phyloP scores from a whole-genome alignment of 1,140 invertebrate genomes.

The Magallana gigas region DNA sequence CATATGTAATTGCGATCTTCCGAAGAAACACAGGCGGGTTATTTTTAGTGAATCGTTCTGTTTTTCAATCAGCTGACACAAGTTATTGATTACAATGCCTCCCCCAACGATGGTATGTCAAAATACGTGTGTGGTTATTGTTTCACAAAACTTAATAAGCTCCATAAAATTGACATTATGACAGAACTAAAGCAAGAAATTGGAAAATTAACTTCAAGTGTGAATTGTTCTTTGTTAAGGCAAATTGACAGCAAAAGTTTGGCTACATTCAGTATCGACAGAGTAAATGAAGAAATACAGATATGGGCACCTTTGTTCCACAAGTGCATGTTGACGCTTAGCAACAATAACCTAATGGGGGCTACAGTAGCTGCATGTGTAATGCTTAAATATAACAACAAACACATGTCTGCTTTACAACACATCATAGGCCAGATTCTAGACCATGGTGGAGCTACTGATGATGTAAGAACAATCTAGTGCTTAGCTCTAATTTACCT shows the following conservation, averaged over 20 bases:
- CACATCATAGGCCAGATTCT: constrained; percentile 35
- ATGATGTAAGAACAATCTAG: constrained; percentile 31
- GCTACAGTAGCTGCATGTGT: neutral
- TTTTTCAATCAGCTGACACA: too few species aligned
- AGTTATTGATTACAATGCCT: too few species aligned
- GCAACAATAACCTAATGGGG: neutral
- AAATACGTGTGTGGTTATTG: too few species aligned
- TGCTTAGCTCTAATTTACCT: too few species aligned
- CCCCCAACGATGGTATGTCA: too few species aligned
- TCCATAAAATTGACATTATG: too few species aligned
- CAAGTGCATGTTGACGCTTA: neutral
- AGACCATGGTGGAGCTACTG: constrained; percentile 46
- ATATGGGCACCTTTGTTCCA: constrained; percentile 7
- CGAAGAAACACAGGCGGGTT: too few species aligned
- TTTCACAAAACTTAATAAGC: too few species aligned
- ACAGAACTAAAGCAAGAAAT: constrained; percentile 18
- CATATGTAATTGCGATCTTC: too few species aligned
- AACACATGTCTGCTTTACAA: constrained; percentile 38
- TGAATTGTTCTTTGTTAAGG: neutral
- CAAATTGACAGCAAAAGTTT: constrained; percentile 3
- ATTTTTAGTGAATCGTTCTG: too few species aligned
- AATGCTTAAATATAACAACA: neutral
- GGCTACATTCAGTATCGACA: constrained; percentile 25
- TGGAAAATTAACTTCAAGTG: too few species aligned
- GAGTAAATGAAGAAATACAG: constrained; percentile 8